Conservation (phyloP, 2,888 invertebrate species). For the Teinopalpus imperialis region DNA sequence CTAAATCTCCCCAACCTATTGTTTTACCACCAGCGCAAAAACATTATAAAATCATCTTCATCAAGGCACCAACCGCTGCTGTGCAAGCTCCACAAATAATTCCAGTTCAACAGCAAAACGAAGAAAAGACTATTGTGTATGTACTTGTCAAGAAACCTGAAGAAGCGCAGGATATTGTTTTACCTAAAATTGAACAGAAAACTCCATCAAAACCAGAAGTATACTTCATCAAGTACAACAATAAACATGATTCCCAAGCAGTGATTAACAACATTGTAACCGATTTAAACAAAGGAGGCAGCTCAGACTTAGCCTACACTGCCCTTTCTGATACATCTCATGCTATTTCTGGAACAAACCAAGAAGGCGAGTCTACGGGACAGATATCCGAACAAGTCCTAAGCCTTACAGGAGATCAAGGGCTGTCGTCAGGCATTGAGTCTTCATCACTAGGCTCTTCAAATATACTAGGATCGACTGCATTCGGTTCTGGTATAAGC, state of each 20-base stretch:
- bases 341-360: neutral
- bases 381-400: conserved; percentile 3
- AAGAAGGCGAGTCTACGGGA: neutral
- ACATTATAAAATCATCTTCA: conserved; percentile 91
- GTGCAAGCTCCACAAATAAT: conserved; percentile 85
- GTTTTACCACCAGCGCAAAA: conserved; percentile 85
- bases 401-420: conserved; percentile 1
- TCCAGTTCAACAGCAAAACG: conserved; percentile 85
- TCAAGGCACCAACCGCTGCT: conserved; percentile 86
- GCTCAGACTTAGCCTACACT: conserved; percentile 28
- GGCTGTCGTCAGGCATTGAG: conserved; percentile 2
- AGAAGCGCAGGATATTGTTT: conserved; percentile 84
- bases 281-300: conserved; percentile 55
- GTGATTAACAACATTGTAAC: conserved; percentile 71
- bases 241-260: conserved; percentile 78
- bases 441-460: conserved; percentile 9
- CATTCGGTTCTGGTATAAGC: conserved; percentile 15
- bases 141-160: conserved; percentile 90
- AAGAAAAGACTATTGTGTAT: conserved; percentile 89
- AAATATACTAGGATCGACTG: neutral
- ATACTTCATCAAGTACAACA: conserved; percentile 89
- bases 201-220: conserved; percentile 89
- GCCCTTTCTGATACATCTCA: neutral
- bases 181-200: conserved; percentile 85
- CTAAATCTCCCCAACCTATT: conserved; percentile 81